phyloP scores from a whole-genome alignment of 2,797 vertebrate species.

The Adelosebastes latens region DNA sequence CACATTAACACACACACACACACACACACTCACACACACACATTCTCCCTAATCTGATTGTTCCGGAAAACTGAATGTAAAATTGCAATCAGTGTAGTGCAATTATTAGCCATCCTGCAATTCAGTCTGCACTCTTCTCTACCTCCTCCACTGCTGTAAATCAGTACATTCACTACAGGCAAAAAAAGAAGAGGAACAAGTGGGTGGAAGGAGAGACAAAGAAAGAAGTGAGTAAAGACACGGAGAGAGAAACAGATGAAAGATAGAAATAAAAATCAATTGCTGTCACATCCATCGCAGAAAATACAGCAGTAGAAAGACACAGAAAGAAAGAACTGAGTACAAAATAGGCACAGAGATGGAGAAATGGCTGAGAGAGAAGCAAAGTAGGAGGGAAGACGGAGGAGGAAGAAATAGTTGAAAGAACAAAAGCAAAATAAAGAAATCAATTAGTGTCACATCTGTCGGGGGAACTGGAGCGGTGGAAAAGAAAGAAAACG shows the following conservation, averaged over 20 bases:
- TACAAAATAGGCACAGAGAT: slow-evolving; percentile 5
- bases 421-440: slow-evolving; percentile 46
- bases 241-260: not conserved
- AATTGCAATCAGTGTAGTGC: slow-evolving; percentile 76
- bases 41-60: slow-evolving; percentile 69
- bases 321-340: not conserved
- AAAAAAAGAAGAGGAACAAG: slow-evolving; percentile 37
- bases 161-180: slow-evolving; percentile 38
- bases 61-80: slow-evolving; percentile 74
- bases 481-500: slow-evolving; percentile 22
- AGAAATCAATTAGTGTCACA: slow-evolving; percentile 55
- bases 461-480: slow-evolving; percentile 35
- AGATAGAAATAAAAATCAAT: slow-evolving; percentile 27
- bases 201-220: slow-evolving; percentile 43
- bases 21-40: slow-evolving; percentile 7
- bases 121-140: slow-evolving; percentile 52
- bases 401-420: slow-evolving; percentile 6
- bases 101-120: slow-evolving; percentile 73
- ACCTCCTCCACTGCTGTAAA: slow-evolving; percentile 52
- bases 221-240: slow-evolving; percentile 12
- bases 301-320: slow-evolving; percentile 6
- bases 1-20: slow-evolving; percentile 24
- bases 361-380: not conserved
- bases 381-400: slow-evolving; percentile 3
- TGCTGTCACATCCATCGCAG: slow-evolving; percentile 30